These are phyloP conservation scores for Pelecanoides urinatrix DNA, from an alignment of 2,113 vertebrate genomes.

Conservation along the genomic window DNA sequence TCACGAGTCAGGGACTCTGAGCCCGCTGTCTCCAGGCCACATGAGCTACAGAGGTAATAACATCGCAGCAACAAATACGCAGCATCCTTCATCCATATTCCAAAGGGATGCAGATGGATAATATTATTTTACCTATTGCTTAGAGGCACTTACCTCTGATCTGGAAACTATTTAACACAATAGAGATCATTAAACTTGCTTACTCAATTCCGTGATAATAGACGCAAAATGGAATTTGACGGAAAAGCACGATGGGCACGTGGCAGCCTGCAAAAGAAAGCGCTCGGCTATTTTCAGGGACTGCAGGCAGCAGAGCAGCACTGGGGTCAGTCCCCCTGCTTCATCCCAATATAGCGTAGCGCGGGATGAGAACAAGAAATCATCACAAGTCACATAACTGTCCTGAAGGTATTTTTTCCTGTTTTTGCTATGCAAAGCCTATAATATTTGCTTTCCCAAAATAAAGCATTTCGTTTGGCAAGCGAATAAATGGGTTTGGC, in stretches of 20 bases:
- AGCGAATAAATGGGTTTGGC: not conserved
- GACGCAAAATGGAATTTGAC: not conserved
- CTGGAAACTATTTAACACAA: not conserved
- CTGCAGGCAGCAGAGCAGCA: not conserved
- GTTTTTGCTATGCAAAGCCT: not conserved
- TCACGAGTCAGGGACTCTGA: not conserved
- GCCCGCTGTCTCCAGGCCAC: not conserved
- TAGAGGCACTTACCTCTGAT: not conserved
- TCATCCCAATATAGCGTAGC: accelerated
- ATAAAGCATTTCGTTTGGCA: not conserved
- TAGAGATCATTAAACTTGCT: not conserved
- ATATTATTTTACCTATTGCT: not conserved
- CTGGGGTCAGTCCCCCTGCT: not conserved
- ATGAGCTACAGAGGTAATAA: not conserved
- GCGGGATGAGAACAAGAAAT: not conserved
- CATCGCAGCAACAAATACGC: not conserved
- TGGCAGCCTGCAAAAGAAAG: not conserved
- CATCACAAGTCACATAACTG: not conserved
- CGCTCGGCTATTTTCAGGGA: not conserved
- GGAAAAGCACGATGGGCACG: not conserved
- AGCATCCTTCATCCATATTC: not conserved
- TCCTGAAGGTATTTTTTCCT: not conserved
- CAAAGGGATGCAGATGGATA: not conserved
- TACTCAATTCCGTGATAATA: not conserved
- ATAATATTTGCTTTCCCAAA: not conserved